A percentile compares a stretch with the other conserved stretches of the same genome.
Conservation (phyloP, 2,113 vertebrate genomes). For the Mionectes macconnelli region DNA sequence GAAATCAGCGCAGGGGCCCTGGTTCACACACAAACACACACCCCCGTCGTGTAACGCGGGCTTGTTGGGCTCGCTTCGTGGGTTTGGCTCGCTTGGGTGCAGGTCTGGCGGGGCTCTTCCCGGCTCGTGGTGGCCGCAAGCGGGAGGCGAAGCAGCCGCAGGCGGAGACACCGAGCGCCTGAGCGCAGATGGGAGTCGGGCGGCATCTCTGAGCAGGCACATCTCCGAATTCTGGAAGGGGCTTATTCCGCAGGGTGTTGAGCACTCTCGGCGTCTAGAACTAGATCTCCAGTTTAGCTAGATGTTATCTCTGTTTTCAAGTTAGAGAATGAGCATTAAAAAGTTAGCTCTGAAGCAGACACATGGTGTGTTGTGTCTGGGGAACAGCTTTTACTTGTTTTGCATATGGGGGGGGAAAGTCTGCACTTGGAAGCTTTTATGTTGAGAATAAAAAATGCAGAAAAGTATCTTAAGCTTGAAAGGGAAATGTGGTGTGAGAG, state of each 20-base stretch:
- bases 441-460: neutral
- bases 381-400: neutral
- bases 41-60: accelerated
- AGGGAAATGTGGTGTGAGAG: neutral
- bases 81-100: neutral
- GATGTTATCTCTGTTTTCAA: neutral
- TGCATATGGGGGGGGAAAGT: accelerated
- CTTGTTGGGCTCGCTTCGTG: accelerated
- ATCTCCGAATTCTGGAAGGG: neutral
- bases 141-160: neutral
- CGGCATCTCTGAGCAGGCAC: neutral
- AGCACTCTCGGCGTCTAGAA: neutral
- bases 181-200: accelerated
- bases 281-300: neutral
- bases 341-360: neutral
- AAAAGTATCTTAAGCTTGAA: neutral
- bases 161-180: accelerated
- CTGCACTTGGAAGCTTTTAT: neutral
- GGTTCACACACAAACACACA: accelerated
- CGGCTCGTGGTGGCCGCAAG: neutral
- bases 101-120: neutral
- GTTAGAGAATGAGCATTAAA: neutral
- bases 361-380: accelerated
- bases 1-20: neutral
- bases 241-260: neutral